Evolutionary conservation across 2,113 vertebrate species (phyloP).

Genomic region (Struthio camelus): DNA sequence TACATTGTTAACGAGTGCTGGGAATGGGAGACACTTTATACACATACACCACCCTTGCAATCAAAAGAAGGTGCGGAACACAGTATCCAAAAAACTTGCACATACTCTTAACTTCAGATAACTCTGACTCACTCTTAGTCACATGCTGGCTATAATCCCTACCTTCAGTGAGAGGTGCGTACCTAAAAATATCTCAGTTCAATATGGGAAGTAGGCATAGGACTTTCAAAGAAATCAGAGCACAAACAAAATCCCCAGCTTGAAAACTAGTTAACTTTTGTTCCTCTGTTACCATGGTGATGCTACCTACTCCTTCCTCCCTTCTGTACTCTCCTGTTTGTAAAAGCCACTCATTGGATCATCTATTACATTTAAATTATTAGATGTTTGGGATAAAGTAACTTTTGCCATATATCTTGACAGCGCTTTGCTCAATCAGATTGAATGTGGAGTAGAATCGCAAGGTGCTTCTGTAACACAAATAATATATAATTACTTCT

Average conservation of each 20-base stretch:
- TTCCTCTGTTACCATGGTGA: background rate
- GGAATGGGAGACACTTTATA: background rate
- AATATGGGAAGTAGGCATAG: background rate
- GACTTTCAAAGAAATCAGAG: background rate
- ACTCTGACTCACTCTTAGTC: background rate
- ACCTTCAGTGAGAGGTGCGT: background rate
- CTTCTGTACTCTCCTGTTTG: background rate
- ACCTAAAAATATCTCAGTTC: background rate
- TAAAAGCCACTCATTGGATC: background rate
- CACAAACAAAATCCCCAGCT: background rate
- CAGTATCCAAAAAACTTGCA: background rate
- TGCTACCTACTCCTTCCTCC: background rate
- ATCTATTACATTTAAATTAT: background rate
- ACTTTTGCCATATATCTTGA: background rate
- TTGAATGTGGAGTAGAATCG: background rate
- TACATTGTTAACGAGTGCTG: slow-evolving; percentile 19
- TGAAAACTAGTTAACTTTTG: background rate
- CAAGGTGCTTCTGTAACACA: background rate
- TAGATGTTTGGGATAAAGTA: background rate
- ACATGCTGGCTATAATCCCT: background rate
- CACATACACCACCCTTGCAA: background rate
- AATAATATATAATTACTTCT: background rate
- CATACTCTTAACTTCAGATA: background rate
- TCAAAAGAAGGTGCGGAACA: background rate
- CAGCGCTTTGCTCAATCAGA: background rate